A percentile compares a stretch with the other conserved stretches of the same genome.
Conservation (phyloP, 2,113 vertebrate genomes). For the Centropristis striata region DNA sequence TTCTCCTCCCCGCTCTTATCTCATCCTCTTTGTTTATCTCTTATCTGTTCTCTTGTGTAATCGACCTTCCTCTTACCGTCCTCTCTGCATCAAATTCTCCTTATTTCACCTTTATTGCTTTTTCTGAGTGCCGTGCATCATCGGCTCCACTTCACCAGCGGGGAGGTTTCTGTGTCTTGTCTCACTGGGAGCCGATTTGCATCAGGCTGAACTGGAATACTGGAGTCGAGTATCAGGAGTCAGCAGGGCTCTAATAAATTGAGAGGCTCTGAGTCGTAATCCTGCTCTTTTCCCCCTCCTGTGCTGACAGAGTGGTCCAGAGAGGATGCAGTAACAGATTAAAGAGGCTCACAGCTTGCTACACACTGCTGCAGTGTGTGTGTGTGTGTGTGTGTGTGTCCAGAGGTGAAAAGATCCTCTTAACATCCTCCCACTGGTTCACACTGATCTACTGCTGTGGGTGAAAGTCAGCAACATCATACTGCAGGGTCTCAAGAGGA, state of each 20-base stretch:
- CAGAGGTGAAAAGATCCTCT: slow-evolving; percentile 58
- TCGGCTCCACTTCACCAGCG: not conserved
- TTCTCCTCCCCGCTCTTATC: not conserved
- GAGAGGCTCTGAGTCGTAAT: slow-evolving; percentile 62
- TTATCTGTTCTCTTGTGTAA: not conserved
- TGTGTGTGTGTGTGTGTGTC: slow-evolving; percentile 14
- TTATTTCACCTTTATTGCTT: slow-evolving; percentile 28
- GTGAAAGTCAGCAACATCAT: slow-evolving; percentile 34
- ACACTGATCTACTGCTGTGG: slow-evolving; percentile 44
- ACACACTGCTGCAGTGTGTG: slow-evolving; percentile 28
- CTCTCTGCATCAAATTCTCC: slow-evolving; percentile 11
- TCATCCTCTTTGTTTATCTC: not conserved
- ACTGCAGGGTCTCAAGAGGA: slow-evolving; percentile 6
- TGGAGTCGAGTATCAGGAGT: slow-evolving; percentile 54
- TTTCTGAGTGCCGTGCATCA: slow-evolving; percentile 36
- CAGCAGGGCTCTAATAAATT: slow-evolving; percentile 60
- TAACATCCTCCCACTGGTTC: slow-evolving; percentile 36
- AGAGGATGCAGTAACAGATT: slow-evolving; percentile 67
- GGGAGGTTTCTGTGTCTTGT: not conserved
- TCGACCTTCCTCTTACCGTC: slow-evolving; percentile 11
- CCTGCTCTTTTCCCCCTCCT: slow-evolving; percentile 45
- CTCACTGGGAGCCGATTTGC: slow-evolving; percentile 44
- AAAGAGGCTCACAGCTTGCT: slow-evolving; percentile 54
- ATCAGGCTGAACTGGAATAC: slow-evolving; percentile 43
- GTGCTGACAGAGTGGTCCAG: slow-evolving; percentile 61